These are phyloP conservation scores for Castor canadensis DNA, from an alignment of 2,113 vertebrate species.

Conservation along the genomic window DNA sequence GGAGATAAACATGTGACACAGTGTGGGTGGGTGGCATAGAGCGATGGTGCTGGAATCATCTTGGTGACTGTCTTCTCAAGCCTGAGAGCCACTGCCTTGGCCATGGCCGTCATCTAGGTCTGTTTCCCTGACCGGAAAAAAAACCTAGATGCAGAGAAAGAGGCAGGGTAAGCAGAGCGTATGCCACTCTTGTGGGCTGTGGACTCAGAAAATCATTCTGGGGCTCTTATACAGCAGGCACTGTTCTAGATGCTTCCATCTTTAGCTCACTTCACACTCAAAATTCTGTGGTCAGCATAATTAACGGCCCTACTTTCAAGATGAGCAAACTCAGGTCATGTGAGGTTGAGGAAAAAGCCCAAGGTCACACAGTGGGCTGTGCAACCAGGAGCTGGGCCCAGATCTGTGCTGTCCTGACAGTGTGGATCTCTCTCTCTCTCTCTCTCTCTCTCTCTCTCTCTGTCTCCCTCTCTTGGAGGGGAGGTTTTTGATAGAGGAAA, in stretches of 20 bases:
- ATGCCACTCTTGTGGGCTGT: rapidly evolving
- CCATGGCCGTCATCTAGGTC: not conserved
- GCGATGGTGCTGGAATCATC: not conserved
- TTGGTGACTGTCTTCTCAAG: not conserved
- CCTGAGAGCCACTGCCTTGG: not conserved
- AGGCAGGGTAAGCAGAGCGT: not conserved
- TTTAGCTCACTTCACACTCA: not conserved
- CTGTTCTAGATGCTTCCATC: not conserved
- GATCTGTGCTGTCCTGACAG: too few species aligned
- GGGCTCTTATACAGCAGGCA: not conserved
- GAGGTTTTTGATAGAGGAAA: not conserved
- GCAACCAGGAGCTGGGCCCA: not conserved
- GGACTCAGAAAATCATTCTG: too few species aligned
- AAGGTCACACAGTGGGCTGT: not conserved
- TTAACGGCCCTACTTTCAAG: not conserved
- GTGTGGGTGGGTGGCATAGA: not conserved
- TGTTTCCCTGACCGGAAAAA: conserved; percentile 83
- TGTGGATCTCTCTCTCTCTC: not conserved
- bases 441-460: too few species aligned
- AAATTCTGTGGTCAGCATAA: not conserved
- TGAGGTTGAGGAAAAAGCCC: not conserved
- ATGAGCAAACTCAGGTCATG: not conserved
- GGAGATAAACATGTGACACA: not conserved
- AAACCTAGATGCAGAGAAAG: conserved; percentile 77
- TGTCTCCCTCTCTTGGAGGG: too few species aligned